These are phyloP conservation scores for Scotopteryx bipunctaria DNA, from an alignment of 2,888 invertebrate genomes.

Conservation along the genomic window DNA sequence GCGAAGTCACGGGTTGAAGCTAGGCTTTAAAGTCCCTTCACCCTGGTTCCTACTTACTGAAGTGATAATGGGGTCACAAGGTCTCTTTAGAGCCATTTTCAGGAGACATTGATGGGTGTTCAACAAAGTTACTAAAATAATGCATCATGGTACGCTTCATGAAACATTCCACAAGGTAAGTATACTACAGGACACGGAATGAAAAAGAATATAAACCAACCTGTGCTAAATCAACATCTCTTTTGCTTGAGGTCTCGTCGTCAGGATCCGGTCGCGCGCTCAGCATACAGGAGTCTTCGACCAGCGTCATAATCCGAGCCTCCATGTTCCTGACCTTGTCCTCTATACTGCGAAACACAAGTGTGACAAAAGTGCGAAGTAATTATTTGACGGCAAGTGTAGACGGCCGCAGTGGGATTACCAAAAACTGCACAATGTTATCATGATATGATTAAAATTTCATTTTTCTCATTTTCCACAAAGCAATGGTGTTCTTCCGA, in stretches of 20 bases:
- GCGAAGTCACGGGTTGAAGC: too few relatives aligned
- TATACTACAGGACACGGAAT: neutral
- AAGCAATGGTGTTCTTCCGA: neutral
- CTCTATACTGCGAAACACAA: conserved; percentile 86
- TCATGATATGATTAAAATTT: neutral
- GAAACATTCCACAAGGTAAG: too few relatives aligned
- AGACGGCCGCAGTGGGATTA: neutral
- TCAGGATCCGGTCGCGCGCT: conserved; percentile 63
- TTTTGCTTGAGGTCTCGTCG: conserved; percentile 58
- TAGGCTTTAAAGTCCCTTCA: too few relatives aligned
- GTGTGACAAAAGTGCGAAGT: neutral
- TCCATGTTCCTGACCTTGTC: conserved; percentile 96
- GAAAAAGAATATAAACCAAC: conserved; percentile 37
- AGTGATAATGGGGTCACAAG: too few relatives aligned
- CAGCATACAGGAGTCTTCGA: conserved; percentile 93
- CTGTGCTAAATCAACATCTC: conserved; percentile 66
- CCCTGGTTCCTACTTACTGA: too few relatives aligned
- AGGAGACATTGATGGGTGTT: too few relatives aligned
- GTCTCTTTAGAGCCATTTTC: too few relatives aligned
- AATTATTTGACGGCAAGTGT: neutral
- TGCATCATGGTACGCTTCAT: too few relatives aligned
- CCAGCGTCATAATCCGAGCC: conserved; percentile 92
- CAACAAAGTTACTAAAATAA: too few relatives aligned
- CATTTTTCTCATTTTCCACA: neutral
- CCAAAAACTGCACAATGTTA: neutral